Conservation (phyloP, 2,113 vertebrate genomes). For the Calidris pygmaea region DNA sequence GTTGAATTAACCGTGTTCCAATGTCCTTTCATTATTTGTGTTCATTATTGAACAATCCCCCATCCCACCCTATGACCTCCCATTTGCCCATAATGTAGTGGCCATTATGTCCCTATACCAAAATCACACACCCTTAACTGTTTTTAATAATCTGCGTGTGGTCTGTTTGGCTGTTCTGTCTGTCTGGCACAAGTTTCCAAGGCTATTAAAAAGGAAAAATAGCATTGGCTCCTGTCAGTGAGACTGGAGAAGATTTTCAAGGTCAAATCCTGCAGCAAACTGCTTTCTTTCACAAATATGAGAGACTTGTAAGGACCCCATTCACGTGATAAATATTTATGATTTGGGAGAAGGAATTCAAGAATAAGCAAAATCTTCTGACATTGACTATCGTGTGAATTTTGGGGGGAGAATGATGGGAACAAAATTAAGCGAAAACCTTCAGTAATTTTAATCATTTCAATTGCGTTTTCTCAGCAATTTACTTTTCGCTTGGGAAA, state of each 20-base stretch:
- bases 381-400: constrained; percentile 50
- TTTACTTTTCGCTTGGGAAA: constrained; percentile 67
- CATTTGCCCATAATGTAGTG: neutral
- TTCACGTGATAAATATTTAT: constrained; percentile 68
- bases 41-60: constrained; percentile 1
- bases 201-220: constrained; percentile 48
- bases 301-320: constrained; percentile 38
- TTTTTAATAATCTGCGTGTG: constrained; percentile 45
- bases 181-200: constrained; percentile 48
- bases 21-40: constrained; percentile 23
- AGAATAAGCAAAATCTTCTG: constrained; percentile 46
- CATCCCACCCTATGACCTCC: neutral
- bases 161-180: constrained; percentile 45
- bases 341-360: constrained; percentile 37
- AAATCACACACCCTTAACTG: constrained; percentile 37
- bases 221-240: constrained; percentile 46
- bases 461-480: constrained; percentile 63
- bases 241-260: constrained; percentile 56
- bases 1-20: constrained; percentile 16
- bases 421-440: constrained; percentile 47
- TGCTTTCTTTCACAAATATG: constrained; percentile 52
- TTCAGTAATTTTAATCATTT: constrained; percentile 61
- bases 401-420: neutral
- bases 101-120: neutral
- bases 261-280: constrained; percentile 59